These are phyloP conservation scores for Mastigias papua DNA, from an alignment of 30 jellyfish, hydroid and myxozoan genomes.

Conservation along the genomic window DNA sequence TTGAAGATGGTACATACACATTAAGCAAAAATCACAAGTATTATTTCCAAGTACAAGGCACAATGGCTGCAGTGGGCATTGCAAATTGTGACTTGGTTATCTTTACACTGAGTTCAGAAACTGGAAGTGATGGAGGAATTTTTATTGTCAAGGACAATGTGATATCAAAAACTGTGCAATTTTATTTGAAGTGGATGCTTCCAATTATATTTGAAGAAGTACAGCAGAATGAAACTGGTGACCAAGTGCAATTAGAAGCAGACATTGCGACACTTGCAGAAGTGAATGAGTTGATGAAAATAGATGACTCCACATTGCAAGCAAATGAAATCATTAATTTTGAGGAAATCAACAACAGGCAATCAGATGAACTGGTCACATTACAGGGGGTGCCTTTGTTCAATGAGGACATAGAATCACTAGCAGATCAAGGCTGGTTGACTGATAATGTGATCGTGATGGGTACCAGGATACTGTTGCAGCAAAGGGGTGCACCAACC, in stretches of 20 bases:
- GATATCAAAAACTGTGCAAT: neutral
- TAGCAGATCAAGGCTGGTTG: conserved; percentile 12
- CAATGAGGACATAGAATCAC: conserved; percentile 39
- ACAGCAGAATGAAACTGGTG: conserved; percentile 22
- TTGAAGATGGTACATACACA: conserved; percentile 30
- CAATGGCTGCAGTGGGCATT: conserved; percentile 59
- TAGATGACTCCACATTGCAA: conserved; percentile 5
- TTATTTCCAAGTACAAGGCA: conserved; percentile 60
- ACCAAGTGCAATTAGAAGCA: conserved; percentile 2
- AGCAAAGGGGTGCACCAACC: conserved; percentile 15
- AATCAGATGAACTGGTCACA: conserved; percentile 16
- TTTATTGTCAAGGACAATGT: conserved; percentile 20
- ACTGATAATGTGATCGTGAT: conserved; percentile 43
- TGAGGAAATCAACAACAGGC: conserved; percentile 14
- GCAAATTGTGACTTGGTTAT: conserved; percentile 39
- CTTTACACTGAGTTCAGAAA: conserved; percentile 25
- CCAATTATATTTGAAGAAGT: conserved; percentile 36
- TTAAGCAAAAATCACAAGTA: conserved; percentile 39
- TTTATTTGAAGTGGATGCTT: conserved; percentile 52
- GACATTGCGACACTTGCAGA: conserved; percentile 25
- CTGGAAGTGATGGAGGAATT: conserved; percentile 46
- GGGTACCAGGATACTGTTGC: conserved; percentile 24
- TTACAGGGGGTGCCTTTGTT: conserved; percentile 56
- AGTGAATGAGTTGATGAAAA: conserved; percentile 1
- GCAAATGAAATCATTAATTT: neutral